Evolutionary conservation across 1,140 invertebrate genomes (phyloP), one percentile per base, ranked within the genome.

Genomic region (Trichonephila clavata): DNA sequence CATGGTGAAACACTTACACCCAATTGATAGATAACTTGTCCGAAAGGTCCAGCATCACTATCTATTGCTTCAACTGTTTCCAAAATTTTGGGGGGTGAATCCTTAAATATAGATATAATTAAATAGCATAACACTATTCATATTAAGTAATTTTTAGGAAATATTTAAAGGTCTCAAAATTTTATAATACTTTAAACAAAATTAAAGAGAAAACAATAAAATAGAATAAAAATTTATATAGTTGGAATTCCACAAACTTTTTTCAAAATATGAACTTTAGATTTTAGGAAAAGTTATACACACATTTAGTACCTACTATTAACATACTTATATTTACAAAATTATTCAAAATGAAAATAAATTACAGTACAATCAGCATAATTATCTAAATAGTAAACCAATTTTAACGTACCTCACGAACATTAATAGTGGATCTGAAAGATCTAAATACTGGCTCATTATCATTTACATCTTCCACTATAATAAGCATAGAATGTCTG

Each of bases 381-480:
- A 43, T 43, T 4, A 43, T 43, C 43, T 43, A 2, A 43, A 7
- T 43, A 2, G 7, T 43, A 50, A 50, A 50, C 4, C 10, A 65
- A 21, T n/a, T 43, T 57, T 80, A 63, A 57, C 21, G 90, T 94
- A 94, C 94, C 96, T 99, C 98, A 83, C 96, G 97, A 5, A 99
- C 96, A 86, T 97, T 97, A 86, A 99, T 96, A 59, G 98, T 97
- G 7, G 97, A 97, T 94, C 97, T 97, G 96, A 98, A 98, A 20
- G 98, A 97, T 95, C 97, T 97, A 95, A 99, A 99, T 84, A 98
- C 97, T 6, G 98, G 98, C 94, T 97, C 97, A 96, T 95, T 95
- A 96, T 99, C 98, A 95, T 99, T 99, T 16, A 98, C 97, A 95
- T 99, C 98, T 96, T 99, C 98, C 0, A 99, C 95, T 92, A 95